A percentile compares a stretch with the other conserved stretches of the same genome.
These are phyloP conservation scores for Liodrosophila aerea DNA, from an alignment of 2,888 invertebrate species.

Conservation along the genomic window DNA sequence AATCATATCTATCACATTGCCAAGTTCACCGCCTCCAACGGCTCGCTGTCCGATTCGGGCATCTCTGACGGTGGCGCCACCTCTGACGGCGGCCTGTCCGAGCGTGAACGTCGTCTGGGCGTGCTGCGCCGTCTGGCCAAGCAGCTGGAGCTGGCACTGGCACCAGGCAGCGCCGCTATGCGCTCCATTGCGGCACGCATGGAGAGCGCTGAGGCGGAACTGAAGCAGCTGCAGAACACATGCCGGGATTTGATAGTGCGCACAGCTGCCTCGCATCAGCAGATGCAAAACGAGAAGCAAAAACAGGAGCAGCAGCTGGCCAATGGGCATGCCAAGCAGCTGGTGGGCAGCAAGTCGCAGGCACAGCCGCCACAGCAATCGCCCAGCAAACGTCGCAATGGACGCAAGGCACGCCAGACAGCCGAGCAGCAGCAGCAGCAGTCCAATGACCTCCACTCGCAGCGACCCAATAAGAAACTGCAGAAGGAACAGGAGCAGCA, in stretches of 20 bases:
- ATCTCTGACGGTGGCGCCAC: conserved; percentile 90
- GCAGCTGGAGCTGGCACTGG: conserved; percentile 86
- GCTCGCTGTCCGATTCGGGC: conserved; percentile 88
- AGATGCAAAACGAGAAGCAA: conserved; percentile 79
- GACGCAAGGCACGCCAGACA: conserved; percentile 41
- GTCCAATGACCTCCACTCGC: too few relatives aligned
- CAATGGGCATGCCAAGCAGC: conserved; percentile 53
- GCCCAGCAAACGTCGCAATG: conserved; percentile 52
- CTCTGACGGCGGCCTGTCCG: conserved; percentile 86
- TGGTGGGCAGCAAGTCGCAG: too few relatives aligned
- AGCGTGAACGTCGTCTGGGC: conserved; percentile 87
- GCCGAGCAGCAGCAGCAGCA: conserved; percentile 14
- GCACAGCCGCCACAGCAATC: conserved; percentile 53
- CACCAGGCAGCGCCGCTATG: conserved; percentile 87
- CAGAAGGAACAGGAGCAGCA: conserved; percentile 31
- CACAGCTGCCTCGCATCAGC: conserved; percentile 82
- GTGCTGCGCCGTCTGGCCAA: conserved; percentile 87
- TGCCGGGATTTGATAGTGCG: conserved; percentile 85
- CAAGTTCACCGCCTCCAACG: conserved; percentile 83
- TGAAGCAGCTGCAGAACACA: conserved; percentile 86
- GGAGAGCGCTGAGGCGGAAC: conserved; percentile 87
- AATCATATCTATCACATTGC: conserved; percentile 81
- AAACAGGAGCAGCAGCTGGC: conserved; percentile 82
- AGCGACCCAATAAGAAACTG: conserved; percentile 4
- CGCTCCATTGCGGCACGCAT: conserved; percentile 86